Base-by-base conservation (phyloP, 1,140 invertebrate genomes). In the Mycetomoellerius zeteki region DNA sequence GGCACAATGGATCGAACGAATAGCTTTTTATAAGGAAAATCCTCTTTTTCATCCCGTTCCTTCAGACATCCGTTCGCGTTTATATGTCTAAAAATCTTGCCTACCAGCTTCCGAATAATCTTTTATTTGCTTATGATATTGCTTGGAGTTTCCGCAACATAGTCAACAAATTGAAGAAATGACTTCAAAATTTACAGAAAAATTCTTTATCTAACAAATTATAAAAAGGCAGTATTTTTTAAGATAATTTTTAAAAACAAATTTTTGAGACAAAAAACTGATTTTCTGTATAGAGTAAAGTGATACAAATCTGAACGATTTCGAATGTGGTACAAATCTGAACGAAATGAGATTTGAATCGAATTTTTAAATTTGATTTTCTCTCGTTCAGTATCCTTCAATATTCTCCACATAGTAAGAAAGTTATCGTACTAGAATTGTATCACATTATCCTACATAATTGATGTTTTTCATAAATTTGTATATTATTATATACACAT, bases 11-110 rank as follows among this genome's bases (percentile, higher is more conserved):
- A 73, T n/a, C 24, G 67, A 27, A 60, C 80, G 80, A 84, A 60
- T 50, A 75, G 80, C 69, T 84, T 84, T 75, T 84, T 84, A 75
- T 24, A n/a, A 19, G 80, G 54, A 75, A 84, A 84, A 82, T 82
- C 24, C 54, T 60, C 24, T 24, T 56, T 73, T 56, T 73, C 37
- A 62, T 50, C 37, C 14, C 33, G 21, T 30, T 58, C 69, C n/a
- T n/a, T 21, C 33, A 19, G 16, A 52, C 52, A 56, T 72, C 78
- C 50, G 65, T 69, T 58, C 50, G 47, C 8, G n/a, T 52, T 54
- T 77, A 12, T 19, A 14, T 33, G 19, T 19, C 19, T 78, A 64
- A 72, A 52, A 81, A 21, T 81, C 47, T 54, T 50, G 19, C 12
- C n/a, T 50, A 27, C 24, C 37, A 33, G 56, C 65, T 54, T n/a